phyloP scores from a whole-genome alignment of 2,888 invertebrate genomes.

The Drymonia ruficornis region DNA sequence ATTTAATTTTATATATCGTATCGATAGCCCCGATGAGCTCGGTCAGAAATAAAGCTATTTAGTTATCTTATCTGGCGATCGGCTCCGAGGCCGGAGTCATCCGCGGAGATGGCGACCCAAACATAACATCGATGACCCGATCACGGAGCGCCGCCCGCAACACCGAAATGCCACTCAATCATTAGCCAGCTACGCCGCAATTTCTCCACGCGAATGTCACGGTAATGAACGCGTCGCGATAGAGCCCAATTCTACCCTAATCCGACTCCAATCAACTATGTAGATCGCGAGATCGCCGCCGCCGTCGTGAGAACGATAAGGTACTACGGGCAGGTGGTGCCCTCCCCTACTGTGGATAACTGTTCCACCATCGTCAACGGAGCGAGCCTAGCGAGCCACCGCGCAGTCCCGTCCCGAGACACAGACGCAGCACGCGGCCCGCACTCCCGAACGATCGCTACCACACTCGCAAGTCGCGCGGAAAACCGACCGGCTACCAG shows the following conservation, averaged over 20 bases:
- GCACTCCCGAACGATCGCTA: conserved; percentile 35
- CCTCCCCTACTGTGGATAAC: conserved; percentile 77
- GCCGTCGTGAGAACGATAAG: conserved; percentile 80
- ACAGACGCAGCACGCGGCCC: conserved; percentile 69
- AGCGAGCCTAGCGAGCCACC: conserved; percentile 61
- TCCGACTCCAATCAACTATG: conserved; percentile 80
- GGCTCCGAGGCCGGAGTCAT: conserved; percentile 48
- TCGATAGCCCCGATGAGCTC: conserved; percentile 64
- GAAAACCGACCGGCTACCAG: conserved; percentile 34
- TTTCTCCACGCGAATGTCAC: conserved; percentile 77
- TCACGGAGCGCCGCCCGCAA: conserved; percentile 42
- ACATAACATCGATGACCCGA: conserved; percentile 70
- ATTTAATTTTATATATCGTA: conserved; percentile 66
- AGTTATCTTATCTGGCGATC: conserved; percentile 70
- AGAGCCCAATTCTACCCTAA: conserved; percentile 72
- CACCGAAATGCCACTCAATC: conserved; percentile 70
- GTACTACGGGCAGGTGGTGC: conserved; percentile 74
- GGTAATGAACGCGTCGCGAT: conserved; percentile 63
- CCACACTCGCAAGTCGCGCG: conserved; percentile 40
- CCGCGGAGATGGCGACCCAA: conserved; percentile 63
- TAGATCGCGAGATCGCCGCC: conserved; percentile 76
- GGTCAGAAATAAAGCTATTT: conserved; percentile 71
- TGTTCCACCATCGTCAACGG: conserved; percentile 73
- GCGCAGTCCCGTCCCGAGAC: conserved; percentile 73
- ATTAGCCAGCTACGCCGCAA: conserved; percentile 50